Evolutionary conservation across 1,140 invertebrate species (phyloP).

Genomic region (Archivesica marissinica): DNA sequence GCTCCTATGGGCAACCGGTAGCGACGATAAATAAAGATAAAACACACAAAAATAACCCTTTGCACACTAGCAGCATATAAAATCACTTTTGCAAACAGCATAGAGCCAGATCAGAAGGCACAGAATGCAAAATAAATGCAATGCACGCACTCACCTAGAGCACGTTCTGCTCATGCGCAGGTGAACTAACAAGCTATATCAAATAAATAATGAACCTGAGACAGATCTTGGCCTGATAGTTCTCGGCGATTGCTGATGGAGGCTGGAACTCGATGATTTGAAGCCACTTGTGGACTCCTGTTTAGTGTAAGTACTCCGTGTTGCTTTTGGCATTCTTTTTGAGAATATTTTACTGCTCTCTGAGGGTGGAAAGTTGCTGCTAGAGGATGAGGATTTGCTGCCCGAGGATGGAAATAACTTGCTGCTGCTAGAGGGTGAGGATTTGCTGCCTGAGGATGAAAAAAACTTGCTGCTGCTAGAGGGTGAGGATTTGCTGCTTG

Average conservation of each 20-base stretch:
- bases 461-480: too few relatives aligned
- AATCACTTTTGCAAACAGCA: too few relatives aligned
- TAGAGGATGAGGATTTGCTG: neutral
- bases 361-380: neutral
- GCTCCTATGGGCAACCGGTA: too few relatives aligned
- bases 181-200: neutral
- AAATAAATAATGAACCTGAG: conserved; percentile 29
- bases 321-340: conserved; percentile 1
- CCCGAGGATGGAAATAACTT: too few relatives aligned
- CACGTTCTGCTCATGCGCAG: too few relatives aligned
- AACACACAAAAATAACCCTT: too few relatives aligned
- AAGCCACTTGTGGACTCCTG: neutral
- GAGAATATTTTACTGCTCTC: neutral
- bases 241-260: neutral
- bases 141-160: too few relatives aligned
- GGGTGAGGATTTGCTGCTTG: neutral
- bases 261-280: neutral
- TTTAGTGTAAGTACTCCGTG: neutral
- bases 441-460: neutral
- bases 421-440: neutral
- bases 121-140: too few relatives aligned
- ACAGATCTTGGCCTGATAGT: conserved; percentile 23
- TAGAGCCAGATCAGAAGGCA: too few relatives aligned
- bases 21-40: too few relatives aligned
- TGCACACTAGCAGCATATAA: too few relatives aligned